Percentiles rank a stretch among this genome's conserved stretches.
Evolutionary conservation across 2,888 invertebrate genomes (phyloP).

Genomic region (Platycheirus rosarum): DNA sequence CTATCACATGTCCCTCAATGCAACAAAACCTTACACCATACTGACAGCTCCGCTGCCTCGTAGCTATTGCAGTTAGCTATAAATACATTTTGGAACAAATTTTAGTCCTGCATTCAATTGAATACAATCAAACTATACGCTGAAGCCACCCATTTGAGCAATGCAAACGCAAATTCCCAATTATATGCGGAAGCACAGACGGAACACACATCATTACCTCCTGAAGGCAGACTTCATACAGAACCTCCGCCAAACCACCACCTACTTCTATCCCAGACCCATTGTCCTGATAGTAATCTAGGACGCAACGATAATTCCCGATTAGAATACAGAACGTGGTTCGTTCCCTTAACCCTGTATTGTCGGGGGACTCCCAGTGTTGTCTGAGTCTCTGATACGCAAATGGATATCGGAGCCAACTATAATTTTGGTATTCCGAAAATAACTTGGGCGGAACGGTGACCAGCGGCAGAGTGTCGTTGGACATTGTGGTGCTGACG

Average conservation of each 20-base stretch:
- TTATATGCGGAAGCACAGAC: conserved; percentile 69
- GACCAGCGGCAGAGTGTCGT: conserved; percentile 40
- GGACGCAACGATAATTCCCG: conserved; percentile 68
- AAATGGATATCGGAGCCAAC: conserved; percentile 62
- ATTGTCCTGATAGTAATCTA: conserved; percentile 44
- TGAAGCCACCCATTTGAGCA: conserved; percentile 64
- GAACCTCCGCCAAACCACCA: conserved; percentile 6
- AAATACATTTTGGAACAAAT: too few species aligned
- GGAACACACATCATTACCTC: conserved; percentile 50
- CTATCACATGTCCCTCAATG: conserved; percentile 24
- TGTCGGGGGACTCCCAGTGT: conserved; percentile 16
- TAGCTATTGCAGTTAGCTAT: too few species aligned
- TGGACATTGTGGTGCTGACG: conserved; percentile 59
- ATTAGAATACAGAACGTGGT: conserved; percentile 59
- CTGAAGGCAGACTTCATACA: conserved; percentile 20
- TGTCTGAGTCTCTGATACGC: conserved; percentile 38
- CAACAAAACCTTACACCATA: not conserved
- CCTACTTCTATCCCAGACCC: conserved; percentile 1
- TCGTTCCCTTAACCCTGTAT: conserved; percentile 52
- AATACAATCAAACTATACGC: conserved; percentile 64
- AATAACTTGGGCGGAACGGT: conserved; percentile 58
- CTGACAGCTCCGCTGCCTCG: not conserved
- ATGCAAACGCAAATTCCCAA: conserved; percentile 67
- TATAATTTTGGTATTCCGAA: conserved; percentile 68
- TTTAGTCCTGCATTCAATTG: conserved; percentile 48